These are phyloP conservation scores for Nomia melanderi DNA, from an alignment of 1,140 invertebrate genomes.

Conservation along the genomic window DNA sequence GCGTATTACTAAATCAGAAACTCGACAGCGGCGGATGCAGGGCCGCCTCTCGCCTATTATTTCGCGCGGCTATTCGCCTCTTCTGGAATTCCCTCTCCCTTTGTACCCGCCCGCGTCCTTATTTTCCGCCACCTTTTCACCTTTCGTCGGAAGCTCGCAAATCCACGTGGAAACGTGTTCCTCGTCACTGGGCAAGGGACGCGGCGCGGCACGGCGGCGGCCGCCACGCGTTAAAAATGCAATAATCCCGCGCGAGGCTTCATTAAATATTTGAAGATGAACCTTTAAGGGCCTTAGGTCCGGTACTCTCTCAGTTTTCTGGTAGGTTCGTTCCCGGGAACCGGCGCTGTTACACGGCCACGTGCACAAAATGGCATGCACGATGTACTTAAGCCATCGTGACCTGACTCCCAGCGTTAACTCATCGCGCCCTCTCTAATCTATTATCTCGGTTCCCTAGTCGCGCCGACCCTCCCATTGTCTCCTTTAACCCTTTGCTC, in stretches of 20 bases:
- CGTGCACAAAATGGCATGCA: background rate
- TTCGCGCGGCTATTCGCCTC: background rate
- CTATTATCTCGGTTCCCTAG: slow-evolving; percentile 44
- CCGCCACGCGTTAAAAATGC: slow-evolving; percentile 54
- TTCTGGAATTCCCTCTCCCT: background rate
- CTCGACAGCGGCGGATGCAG: slow-evolving; percentile 12
- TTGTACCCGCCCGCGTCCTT: no score
- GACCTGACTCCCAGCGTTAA: slow-evolving; percentile 53
- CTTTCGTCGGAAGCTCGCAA: slow-evolving; percentile 8
- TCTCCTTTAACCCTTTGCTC: slow-evolving; percentile 7
- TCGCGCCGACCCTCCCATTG: background rate
- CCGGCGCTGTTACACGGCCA: slow-evolving; percentile 16
- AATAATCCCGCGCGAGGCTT: slow-evolving; percentile 49
- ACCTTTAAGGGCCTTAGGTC: slow-evolving; percentile 46
- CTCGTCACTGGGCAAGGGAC: slow-evolving; percentile 15
- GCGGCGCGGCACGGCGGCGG: background rate
- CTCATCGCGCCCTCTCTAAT: slow-evolving; percentile 54
- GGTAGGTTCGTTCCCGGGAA: slow-evolving; percentile 31
- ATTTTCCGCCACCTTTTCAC: background rate
- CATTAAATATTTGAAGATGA: slow-evolving; percentile 59
- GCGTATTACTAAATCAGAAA: slow-evolving; percentile 30
- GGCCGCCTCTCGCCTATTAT: background rate
- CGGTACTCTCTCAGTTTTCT: slow-evolving; percentile 21
- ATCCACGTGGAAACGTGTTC: slow-evolving; percentile 12
- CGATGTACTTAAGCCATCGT: background rate